These are phyloP conservation scores for Nothoprocta pentlandii DNA, from an alignment of 2,113 vertebrate genomes.

Conservation along the genomic window DNA sequence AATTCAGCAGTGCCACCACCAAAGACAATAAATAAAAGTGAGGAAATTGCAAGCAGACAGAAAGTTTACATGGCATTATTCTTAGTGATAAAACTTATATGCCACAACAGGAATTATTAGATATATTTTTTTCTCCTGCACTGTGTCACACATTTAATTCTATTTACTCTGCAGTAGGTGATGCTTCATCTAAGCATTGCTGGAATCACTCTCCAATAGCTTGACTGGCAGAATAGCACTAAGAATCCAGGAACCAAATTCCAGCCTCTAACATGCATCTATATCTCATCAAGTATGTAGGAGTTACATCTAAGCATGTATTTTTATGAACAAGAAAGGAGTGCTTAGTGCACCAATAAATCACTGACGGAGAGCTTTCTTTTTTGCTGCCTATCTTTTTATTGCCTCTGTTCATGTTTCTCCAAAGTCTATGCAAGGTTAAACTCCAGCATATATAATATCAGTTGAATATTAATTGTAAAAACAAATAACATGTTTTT, in stretches of 20 bases:
- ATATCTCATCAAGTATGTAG: background rate
- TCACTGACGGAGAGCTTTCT: background rate
- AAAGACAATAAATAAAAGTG: background rate
- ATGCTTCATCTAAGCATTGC: background rate
- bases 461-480: background rate
- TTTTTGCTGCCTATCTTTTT: background rate
- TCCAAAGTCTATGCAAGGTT: background rate
- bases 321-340: conserved; percentile 20
- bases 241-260: background rate
- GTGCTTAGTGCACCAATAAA: background rate
- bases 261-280: background rate
- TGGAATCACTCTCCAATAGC: background rate
- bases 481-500: background rate
- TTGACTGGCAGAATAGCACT: background rate
- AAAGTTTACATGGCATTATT: background rate
- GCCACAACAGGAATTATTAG: background rate
- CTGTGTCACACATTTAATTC: background rate
- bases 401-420: conserved; percentile 15
- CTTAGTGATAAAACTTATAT: background rate
- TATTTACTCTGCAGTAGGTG: background rate
- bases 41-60: background rate
- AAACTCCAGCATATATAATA: background rate
- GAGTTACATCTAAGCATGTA: background rate
- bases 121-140: background rate
- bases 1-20: background rate